phyloP scores from a whole-genome alignment of 2,888 invertebrate genomes.

The Oxyscelio sp. region DNA sequence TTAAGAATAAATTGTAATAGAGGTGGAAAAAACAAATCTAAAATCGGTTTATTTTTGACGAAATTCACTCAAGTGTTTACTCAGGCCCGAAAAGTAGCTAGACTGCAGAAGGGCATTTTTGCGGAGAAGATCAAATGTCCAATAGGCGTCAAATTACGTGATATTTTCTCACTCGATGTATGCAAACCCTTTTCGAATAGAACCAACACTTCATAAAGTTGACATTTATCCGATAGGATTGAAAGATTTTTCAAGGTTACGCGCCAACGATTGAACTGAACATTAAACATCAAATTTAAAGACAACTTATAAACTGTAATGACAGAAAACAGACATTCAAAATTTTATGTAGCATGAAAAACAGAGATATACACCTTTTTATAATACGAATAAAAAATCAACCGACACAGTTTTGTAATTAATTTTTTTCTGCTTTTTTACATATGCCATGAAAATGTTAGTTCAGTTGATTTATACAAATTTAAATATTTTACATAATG shows the following conservation, averaged over 20 bases:
- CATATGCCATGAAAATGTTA: too few relatives aligned
- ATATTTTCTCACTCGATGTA: constrained; percentile 48
- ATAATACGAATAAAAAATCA: too few relatives aligned
- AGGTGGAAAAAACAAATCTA: constrained; percentile 13
- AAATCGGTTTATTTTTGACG: constrained; percentile 56
- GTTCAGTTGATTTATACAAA: too few relatives aligned
- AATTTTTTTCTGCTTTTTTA: too few relatives aligned
- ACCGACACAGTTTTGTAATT: too few relatives aligned
- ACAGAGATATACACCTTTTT: too few relatives aligned
- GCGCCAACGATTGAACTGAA: constrained; percentile 8
- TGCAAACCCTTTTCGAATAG: constrained; percentile 46
- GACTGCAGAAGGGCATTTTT: constrained; percentile 41
- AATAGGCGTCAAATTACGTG: constrained; percentile 78
- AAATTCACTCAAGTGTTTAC: constrained; percentile 50
- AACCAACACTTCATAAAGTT: constrained; percentile 49
- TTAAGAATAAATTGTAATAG: constrained; percentile 14
- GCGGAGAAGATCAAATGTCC: constrained; percentile 78
- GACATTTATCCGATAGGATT: constrained; percentile 67
- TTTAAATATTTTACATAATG: too few relatives aligned
- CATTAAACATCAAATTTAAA: constrained; percentile 17
- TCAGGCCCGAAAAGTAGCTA: constrained; percentile 59
- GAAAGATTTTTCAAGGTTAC: constrained; percentile 48
- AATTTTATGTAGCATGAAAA: too few relatives aligned
- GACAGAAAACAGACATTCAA: too few relatives aligned
- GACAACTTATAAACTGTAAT: too few relatives aligned